phyloP scores from a whole-genome alignment of 1,140 invertebrate species.

The Lordiphosa stackelbergi region DNA sequence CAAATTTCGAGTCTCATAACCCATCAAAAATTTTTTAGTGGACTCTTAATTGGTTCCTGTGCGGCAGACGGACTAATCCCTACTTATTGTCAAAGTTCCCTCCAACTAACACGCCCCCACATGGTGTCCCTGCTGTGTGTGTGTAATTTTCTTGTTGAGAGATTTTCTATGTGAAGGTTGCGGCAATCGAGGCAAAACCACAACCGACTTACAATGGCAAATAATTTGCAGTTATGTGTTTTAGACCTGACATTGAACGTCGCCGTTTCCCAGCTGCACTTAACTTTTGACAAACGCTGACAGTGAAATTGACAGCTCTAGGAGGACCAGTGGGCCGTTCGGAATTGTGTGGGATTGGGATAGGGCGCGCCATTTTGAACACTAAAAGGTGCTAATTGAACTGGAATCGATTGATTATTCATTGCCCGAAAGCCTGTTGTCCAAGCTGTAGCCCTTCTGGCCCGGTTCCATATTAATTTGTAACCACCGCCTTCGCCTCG shows the following conservation, averaged over 20 bases:
- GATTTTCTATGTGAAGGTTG: slow-evolving; percentile 77
- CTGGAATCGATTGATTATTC: slow-evolving; percentile 74
- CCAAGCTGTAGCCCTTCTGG: neutral
- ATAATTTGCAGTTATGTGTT: slow-evolving; percentile 70
- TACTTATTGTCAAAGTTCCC: slow-evolving; percentile 42
- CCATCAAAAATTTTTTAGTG: slow-evolving; percentile 39
- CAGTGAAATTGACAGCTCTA: slow-evolving; percentile 48
- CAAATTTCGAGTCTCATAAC: slow-evolving; percentile 49
- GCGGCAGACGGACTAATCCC: slow-evolving; percentile 43
- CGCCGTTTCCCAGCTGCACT: slow-evolving; percentile 36
- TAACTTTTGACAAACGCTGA: slow-evolving; percentile 69
- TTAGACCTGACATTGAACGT: slow-evolving; percentile 59
- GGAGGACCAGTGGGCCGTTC: slow-evolving; percentile 14
- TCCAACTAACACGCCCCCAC: slow-evolving; percentile 15
- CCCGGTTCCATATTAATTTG: slow-evolving; percentile 43
- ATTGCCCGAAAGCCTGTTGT: slow-evolving; percentile 28
- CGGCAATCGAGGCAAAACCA: slow-evolving; percentile 43
- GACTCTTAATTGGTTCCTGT: slow-evolving; percentile 34
- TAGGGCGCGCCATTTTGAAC: slow-evolving; percentile 68
- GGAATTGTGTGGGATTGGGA: slow-evolving; percentile 18
- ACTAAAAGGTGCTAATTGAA: slow-evolving; percentile 75
- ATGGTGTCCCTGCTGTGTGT: slow-evolving; percentile 24
- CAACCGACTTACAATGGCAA: slow-evolving; percentile 55
- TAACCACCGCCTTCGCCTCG: slow-evolving; percentile 57
- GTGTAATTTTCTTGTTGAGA: slow-evolving; percentile 72